Base-by-base conservation (phyloP, 2,888 invertebrate species). In the Monopis laevigella region DNA sequence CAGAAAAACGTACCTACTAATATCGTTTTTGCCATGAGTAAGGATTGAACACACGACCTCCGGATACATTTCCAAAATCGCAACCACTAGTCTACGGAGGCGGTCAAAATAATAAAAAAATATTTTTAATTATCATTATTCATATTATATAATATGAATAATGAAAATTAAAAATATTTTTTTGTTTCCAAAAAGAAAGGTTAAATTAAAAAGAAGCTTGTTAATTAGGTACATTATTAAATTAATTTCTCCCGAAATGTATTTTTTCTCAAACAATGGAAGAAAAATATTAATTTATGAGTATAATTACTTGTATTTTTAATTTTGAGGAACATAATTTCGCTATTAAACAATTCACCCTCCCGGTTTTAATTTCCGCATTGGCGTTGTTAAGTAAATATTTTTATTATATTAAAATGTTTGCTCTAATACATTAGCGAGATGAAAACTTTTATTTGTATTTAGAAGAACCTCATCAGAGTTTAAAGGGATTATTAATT, bases 341-440 rank as follows among this genome's bases (percentile, higher is more conserved):
- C 32, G 16, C n/a, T 32, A 17, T 32, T 32, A 17, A 32, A 32
- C 32, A 32, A 32, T 32, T 32, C 32, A 32, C 32, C 16, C 2
- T 17, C 24, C 32, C 41, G 45, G 44, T 47, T 44, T 51, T 51
- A 56, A 58, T 55, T 55, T 56, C 50, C 49, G 46, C 45, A 48
- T 53, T 48, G 50, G 36, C 18, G 13, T 16, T 43, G 49, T 48
- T 52, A 49, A 54, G 50, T 51, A 58, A 62, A 59, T 56, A 58
- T 57, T 58, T 51, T 52, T 53, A 48, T 43, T 46, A 49, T 55
- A 56, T 59, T 55, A 57, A 54, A 52, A 53, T 52, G 51, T 58
- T 57, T 57, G 52, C 48, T 45, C 46, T 16, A 16, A 14, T n/a
- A 8, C 2, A n/a, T n/a, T n/a, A n/a, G n/a, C n/a, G n/a, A n/a